phyloP scores from a whole-genome alignment of 2,888 invertebrate species.

The Fissipunctia ypsillon region DNA sequence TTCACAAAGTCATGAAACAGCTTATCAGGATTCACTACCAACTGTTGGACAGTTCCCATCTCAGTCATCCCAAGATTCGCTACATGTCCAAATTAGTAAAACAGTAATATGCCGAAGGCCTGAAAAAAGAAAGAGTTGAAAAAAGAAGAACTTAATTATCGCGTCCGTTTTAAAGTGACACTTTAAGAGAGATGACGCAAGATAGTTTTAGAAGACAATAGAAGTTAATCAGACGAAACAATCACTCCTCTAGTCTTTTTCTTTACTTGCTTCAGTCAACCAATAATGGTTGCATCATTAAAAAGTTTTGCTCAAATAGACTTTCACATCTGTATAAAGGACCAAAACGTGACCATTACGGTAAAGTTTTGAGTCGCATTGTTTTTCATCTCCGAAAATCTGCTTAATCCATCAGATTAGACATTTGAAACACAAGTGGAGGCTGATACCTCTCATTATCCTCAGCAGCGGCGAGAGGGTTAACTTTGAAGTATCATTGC shows the following conservation, averaged over 20 bases:
- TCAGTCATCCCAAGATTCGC: background rate
- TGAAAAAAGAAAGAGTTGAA: background rate
- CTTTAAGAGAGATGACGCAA: no score
- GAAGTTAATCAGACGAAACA: no score
- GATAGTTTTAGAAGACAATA: no score
- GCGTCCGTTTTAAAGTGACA: no score
- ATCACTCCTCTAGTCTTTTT: no score
- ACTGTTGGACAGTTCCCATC: background rate
- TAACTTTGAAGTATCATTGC: conserved; percentile 90
- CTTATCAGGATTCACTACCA: background rate
- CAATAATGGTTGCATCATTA: background rate
- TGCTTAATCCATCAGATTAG: conserved; percentile 64
- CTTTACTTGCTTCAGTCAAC: background rate
- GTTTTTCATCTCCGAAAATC: conserved; percentile 47
- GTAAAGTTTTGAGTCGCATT: conserved; percentile 44
- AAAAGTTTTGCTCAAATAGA: background rate
- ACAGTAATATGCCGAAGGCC: background rate
- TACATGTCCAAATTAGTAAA: background rate
- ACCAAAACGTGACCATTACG: conserved; percentile 6
- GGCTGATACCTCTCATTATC: conserved; percentile 83
- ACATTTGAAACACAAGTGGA: conserved; percentile 70
- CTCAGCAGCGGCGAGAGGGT: conserved; percentile 79
- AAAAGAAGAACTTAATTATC: background rate
- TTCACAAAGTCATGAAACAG: background rate
- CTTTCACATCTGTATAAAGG: background rate